phyloP scores from a whole-genome alignment of 53 echinoderm and acorn worm genomes.

The Glandiceps talaboti region DNA sequence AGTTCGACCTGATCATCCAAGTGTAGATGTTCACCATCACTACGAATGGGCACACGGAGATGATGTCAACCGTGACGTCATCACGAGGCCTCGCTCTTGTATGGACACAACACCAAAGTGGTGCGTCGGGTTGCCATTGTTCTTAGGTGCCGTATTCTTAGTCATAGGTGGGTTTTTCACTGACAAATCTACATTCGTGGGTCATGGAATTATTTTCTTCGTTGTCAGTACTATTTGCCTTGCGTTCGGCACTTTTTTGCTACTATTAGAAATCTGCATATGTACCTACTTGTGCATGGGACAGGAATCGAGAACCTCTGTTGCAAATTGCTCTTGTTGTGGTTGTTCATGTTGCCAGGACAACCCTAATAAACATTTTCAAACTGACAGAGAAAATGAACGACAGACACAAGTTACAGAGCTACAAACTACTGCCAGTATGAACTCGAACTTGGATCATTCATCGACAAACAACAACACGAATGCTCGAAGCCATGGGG shows the following conservation, averaged over 20 bases:
- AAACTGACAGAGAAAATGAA: background rate
- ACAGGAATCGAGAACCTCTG: background rate
- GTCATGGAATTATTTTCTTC: background rate
- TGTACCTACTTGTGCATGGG: background rate
- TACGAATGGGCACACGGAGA: background rate
- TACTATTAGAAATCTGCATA: background rate
- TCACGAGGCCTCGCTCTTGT: background rate
- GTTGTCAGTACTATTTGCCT: background rate
- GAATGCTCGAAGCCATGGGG: background rate
- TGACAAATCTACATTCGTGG: background rate
- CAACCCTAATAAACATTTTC: background rate
- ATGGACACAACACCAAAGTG: background rate
- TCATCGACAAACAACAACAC: background rate
- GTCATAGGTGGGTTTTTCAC: background rate
- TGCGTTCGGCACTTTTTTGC: background rate
- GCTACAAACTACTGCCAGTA: background rate
- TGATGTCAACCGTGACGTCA: background rate
- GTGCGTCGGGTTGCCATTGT: background rate
- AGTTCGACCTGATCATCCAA: background rate
- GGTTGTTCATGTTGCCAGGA: background rate
- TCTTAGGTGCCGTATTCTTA: background rate
- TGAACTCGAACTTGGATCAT: background rate
- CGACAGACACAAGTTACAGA: background rate
- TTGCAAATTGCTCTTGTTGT: background rate
- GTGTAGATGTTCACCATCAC: background rate